Conservation (phyloP, 2,888 invertebrate species). For the Acronicta aceris region DNA sequence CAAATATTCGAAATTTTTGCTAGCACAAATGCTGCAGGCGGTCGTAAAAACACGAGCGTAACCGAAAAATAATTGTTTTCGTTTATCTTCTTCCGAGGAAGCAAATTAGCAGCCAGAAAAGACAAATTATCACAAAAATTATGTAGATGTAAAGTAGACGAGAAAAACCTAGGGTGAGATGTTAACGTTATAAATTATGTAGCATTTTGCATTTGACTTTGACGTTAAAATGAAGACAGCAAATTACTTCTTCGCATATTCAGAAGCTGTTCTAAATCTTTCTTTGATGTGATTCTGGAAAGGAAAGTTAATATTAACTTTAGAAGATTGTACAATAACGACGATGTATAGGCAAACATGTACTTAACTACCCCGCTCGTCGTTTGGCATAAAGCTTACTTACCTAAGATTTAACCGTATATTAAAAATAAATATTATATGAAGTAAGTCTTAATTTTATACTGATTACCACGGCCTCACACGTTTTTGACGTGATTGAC, state of each 20-base stretch:
- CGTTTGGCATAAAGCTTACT: no score
- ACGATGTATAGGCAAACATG: not conserved
- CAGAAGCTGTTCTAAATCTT: not conserved
- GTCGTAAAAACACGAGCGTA: conserved; percentile 27
- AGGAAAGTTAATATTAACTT: no score
- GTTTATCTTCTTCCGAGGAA: conserved; percentile 36
- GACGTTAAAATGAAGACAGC: conserved; percentile 17
- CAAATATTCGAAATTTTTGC: conserved; percentile 36
- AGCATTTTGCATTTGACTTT: conserved; percentile 27
- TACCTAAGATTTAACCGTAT: no score
- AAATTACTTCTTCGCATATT: conserved; percentile 6
- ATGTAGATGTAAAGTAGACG: conserved; percentile 44
- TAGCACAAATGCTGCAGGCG: conserved; percentile 42
- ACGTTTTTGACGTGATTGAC: no score
- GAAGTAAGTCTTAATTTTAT: no score
- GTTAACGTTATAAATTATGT: conserved; percentile 26
- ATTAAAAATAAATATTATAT: no score
- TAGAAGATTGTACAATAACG: not conserved
- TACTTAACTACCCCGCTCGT: not conserved
- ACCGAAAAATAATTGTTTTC: conserved; percentile 49
- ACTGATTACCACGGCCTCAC: no score
- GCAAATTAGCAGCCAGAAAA: conserved; percentile 40
- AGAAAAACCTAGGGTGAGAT: conserved; percentile 20
- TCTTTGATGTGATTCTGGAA: not conserved
- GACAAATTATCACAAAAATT: conserved; percentile 53